A percentile compares a stretch with the other conserved stretches of the same genome.
Conservation (phyloP, 2,797 vertebrate species). For the Catharus ustulatus region DNA sequence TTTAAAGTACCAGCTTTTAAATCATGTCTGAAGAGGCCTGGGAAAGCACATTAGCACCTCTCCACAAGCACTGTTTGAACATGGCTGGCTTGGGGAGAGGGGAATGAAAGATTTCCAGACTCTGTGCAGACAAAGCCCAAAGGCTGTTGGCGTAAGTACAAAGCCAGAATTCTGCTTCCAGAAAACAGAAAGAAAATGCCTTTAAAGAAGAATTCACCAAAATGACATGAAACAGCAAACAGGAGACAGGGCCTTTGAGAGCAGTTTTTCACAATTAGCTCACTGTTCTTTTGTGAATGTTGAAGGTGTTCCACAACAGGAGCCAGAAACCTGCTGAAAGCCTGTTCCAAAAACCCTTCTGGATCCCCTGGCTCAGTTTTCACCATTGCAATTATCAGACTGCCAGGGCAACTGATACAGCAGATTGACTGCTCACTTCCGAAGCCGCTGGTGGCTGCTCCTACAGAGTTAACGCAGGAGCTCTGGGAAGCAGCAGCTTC, state of each 20-base stretch:
- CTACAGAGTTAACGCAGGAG: not conserved
- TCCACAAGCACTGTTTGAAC: not conserved
- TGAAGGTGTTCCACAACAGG: not conserved
- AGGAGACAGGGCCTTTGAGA: not conserved
- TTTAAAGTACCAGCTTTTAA: constrained; percentile 25
- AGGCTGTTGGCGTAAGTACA: not conserved
- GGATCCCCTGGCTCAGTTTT: not conserved
- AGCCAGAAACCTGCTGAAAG: not conserved
- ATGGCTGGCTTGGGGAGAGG: not conserved
- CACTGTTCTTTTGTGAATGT: not conserved
- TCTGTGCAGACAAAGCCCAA: not conserved
- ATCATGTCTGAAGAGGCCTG: not conserved
- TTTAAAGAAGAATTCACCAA: constrained; percentile 11
- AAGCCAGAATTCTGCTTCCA: not conserved
- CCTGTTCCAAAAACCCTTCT: not conserved
- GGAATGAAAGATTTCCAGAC: not conserved
- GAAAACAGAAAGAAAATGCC: not conserved
- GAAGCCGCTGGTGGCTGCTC: not conserved
- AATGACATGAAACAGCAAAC: not conserved
- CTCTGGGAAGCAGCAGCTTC: not conserved
- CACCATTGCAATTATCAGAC: not conserved
- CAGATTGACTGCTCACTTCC: not conserved
- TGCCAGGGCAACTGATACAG: not conserved
- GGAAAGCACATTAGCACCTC: not conserved
- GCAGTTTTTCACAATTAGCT: constrained; percentile 30